A percentile compares a stretch with the other conserved stretches of the same genome.
Evolutionary conservation across 2,113 vertebrate species (phyloP).

Genomic region (Anseranas semipalmata): DNA sequence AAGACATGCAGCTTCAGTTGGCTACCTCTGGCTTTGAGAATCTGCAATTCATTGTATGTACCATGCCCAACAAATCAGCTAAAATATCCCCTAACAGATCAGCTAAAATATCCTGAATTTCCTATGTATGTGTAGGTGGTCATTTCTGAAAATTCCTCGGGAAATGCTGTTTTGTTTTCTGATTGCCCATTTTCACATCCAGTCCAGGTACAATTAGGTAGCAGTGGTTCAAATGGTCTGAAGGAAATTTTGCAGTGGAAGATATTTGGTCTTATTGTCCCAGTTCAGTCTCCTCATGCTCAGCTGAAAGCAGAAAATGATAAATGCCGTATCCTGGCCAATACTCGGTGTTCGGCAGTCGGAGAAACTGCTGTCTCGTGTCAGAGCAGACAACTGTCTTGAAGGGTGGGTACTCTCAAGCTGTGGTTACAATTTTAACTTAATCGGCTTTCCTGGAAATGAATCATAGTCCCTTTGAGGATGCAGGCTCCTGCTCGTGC

Average conservation of each 20-base stretch:
- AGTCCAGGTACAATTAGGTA: conserved; percentile 24
- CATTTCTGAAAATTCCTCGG: background rate
- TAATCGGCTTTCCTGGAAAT: conserved; percentile 50
- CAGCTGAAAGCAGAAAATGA: conserved; percentile 26
- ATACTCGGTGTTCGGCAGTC: background rate
- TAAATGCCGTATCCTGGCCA: conserved; percentile 14
- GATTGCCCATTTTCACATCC: background rate
- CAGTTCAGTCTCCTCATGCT: conserved; percentile 18
- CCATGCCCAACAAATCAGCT: background rate
- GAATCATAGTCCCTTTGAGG: conserved; percentile 47
- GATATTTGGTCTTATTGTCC: background rate
- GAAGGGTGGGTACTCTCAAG: conserved; percentile 25
- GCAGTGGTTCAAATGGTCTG: background rate
- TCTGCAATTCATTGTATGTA: background rate
- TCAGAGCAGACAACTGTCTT: conserved; percentile 50
- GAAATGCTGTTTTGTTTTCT: background rate
- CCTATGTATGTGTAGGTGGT: background rate
- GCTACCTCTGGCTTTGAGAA: background rate
- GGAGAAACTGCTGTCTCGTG: conserved; percentile 14
- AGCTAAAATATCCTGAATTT: background rate
- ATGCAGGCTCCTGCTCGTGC: background rate
- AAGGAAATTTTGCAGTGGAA: background rate
- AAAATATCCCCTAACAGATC: background rate
- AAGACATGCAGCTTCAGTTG: background rate
- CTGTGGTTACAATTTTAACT: conserved; percentile 42